Evolutionary conservation across 2,888 invertebrate genomes (phyloP).

Genomic region (Acholoe squamosa): DNA sequence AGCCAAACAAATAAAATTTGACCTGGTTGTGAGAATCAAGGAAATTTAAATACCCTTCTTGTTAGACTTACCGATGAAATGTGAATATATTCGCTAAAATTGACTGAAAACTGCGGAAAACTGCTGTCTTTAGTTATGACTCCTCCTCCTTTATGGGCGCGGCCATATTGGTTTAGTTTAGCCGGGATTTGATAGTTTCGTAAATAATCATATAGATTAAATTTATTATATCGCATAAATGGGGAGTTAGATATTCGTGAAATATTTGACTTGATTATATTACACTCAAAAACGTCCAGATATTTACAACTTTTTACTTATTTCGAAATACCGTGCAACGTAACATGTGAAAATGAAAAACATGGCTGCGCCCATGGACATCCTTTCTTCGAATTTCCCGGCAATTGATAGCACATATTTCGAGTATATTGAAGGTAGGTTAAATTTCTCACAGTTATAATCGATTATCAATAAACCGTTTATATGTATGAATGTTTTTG

Average conservation of each 20-base stretch:
- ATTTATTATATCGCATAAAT: not conserved
- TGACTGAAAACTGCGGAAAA: too few relatives aligned
- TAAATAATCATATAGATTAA: not conserved
- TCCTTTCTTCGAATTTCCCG: slow-evolving; percentile 66
- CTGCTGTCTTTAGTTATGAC: not conserved
- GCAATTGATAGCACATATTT: slow-evolving; percentile 65
- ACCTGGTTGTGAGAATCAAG: too few relatives aligned
- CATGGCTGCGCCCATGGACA: slow-evolving; percentile 67
- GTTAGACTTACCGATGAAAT: too few relatives aligned
- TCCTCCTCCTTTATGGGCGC: slow-evolving; percentile 46
- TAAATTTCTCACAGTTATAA: not conserved
- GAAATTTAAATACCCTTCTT: too few relatives aligned
- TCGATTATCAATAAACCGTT: not conserved
- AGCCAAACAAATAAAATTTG: too few relatives aligned
- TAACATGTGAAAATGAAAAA: slow-evolving; percentile 57
- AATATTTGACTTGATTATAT: not conserved
- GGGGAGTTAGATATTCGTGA: not conserved
- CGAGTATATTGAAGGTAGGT: slow-evolving; percentile 65
- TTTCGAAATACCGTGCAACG: not conserved
- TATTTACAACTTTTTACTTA: not conserved
- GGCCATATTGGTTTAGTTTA: slow-evolving; percentile 57
- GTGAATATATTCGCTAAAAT: not conserved
- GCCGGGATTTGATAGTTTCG: not conserved
- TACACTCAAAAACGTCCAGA: too few relatives aligned
- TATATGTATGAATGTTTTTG: too few relatives aligned